These are phyloP conservation scores for Datnioides undecimradiatus DNA, from an alignment of 2,113 vertebrate genomes.

Conservation along the genomic window DNA sequence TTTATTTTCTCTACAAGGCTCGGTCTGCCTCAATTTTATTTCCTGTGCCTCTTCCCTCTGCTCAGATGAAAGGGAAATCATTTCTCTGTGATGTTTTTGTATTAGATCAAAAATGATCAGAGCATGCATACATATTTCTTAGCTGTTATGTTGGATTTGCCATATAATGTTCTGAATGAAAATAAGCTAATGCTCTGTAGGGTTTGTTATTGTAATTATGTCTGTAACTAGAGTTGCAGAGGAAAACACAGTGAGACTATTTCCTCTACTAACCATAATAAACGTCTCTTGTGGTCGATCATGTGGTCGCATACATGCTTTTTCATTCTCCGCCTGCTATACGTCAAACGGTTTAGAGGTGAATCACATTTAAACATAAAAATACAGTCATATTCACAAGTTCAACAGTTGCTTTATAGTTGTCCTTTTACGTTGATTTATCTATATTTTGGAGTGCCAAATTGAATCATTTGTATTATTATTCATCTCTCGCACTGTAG, in stretches of 20 bases:
- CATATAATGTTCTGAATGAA: background rate
- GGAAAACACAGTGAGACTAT: background rate
- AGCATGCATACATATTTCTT: background rate
- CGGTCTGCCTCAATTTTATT: background rate
- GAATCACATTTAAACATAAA: background rate
- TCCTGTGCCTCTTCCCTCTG: background rate
- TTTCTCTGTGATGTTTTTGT: slow-evolving; percentile 12
- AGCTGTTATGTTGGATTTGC: slow-evolving; percentile 7
- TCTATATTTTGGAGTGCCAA: background rate
- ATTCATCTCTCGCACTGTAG: background rate
- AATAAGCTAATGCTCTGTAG: background rate
- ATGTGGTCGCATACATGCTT: background rate
- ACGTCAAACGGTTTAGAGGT: background rate
- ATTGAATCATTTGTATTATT: too few relatives aligned
- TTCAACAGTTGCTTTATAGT: background rate
- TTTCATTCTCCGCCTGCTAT: background rate
- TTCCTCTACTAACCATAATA: background rate
- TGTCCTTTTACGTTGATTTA: background rate
- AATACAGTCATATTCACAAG: background rate
- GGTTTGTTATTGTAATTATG: slow-evolving; percentile 5
- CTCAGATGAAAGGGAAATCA: background rate
- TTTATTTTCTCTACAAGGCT: slow-evolving; percentile 8
- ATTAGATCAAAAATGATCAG: slow-evolving; percentile 12
- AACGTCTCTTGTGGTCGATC: background rate
- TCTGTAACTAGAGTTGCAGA: background rate